phyloP scores from a whole-genome alignment of 2,113 vertebrate genomes.

The Nycticorax nycticorax region DNA sequence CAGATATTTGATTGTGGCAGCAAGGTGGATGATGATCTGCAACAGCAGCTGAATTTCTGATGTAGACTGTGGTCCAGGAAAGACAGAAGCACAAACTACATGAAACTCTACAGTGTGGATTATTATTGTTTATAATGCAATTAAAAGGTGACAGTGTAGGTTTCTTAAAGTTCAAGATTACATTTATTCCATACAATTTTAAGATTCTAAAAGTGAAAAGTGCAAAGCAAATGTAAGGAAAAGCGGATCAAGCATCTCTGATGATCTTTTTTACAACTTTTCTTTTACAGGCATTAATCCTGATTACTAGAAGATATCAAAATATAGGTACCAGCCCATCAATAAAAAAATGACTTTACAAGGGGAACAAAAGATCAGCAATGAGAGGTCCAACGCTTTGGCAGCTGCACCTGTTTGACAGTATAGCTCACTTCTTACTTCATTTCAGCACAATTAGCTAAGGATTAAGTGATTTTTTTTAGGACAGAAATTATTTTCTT shows the following conservation, averaged over 20 bases:
- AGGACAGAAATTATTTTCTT: background rate
- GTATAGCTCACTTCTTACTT: background rate
- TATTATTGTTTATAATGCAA: background rate
- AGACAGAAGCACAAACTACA: background rate
- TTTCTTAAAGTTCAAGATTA: background rate
- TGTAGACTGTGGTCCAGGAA: background rate
- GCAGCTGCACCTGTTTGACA: background rate
- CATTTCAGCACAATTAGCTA: background rate
- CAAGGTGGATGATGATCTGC: background rate
- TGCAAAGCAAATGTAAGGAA: background rate
- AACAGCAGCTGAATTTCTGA: background rate
- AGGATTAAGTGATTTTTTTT: background rate
- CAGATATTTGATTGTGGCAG: background rate
- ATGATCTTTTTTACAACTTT: background rate
- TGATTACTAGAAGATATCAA: background rate
- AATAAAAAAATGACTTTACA: background rate
- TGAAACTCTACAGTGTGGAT: background rate
- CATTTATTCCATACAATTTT: background rate
- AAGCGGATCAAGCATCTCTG: background rate
- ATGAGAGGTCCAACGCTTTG: fast-evolving
- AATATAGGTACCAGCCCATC: background rate
- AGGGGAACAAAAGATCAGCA: background rate
- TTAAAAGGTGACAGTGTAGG: fast-evolving
- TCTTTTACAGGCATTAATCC: fast-evolving
- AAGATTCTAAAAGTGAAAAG: background rate